Conservation (phyloP, 2,888 invertebrate genomes). For the Drosophila quinaria region DNA sequence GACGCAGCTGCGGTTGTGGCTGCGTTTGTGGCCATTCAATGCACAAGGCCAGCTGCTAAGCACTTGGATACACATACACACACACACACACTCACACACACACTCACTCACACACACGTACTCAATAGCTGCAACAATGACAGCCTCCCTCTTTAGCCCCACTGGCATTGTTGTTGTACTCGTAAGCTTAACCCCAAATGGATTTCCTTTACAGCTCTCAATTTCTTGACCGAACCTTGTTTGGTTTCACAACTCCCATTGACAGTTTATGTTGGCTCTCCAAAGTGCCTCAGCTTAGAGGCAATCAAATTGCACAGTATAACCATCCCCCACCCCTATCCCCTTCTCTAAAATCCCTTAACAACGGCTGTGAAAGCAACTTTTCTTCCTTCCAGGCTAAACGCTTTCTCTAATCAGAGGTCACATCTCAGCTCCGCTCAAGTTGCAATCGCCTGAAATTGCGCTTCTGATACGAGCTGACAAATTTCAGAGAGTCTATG, state of each 20-base stretch:
- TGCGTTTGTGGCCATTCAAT: conserved; percentile 46
- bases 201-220: conserved; percentile 31
- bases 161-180: conserved; percentile 20
- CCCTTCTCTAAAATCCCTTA: not conserved
- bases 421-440: not conserved
- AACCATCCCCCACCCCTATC: not conserved
- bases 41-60: conserved; percentile 31
- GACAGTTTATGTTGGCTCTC: conserved; percentile 26
- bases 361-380: not conserved
- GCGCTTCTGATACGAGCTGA: not conserved
- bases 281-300: conserved; percentile 24
- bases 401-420: conserved; percentile 10
- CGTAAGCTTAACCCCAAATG: conserved; percentile 18
- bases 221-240: conserved; percentile 29
- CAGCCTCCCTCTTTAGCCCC: conserved; percentile 7
- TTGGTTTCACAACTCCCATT: conserved; percentile 30
- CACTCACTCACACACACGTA: conserved; percentile 6
- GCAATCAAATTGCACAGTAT: conserved; percentile 31
- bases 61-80: conserved; percentile 15
- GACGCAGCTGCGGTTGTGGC: conserved; percentile 34
- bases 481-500: not conserved
- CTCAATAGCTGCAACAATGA: conserved; percentile 16
- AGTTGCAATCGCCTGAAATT: conserved; percentile 2
- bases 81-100: conserved; percentile 10
- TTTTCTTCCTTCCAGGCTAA: conserved; percentile 1